phyloP scores from a whole-genome alignment of 2,888 invertebrate species.

The Apamea sordens region DNA sequence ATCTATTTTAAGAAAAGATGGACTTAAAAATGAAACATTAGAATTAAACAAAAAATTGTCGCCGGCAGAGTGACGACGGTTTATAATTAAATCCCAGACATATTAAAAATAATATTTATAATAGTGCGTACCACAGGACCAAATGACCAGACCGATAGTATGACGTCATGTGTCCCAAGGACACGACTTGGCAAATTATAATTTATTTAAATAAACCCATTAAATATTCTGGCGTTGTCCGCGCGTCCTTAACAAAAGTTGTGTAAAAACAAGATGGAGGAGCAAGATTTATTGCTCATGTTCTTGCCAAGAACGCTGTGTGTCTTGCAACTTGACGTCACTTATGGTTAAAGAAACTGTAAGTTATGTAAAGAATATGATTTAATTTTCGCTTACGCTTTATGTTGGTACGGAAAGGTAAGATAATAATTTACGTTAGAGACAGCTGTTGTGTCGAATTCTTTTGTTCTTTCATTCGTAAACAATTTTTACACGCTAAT shows the following conservation, averaged over 20 bases:
- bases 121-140: conserved; percentile 7
- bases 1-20: background rate
- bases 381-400: conserved; percentile 44
- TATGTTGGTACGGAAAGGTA: conserved; percentile 6
- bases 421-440: background rate
- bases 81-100: background rate
- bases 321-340: conserved; percentile 57
- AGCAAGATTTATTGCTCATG: conserved; percentile 61
- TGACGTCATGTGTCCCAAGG: conserved; percentile 32
- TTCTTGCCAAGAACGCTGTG: conserved; percentile 60
- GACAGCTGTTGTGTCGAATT: background rate
- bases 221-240: conserved; percentile 66
- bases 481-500: background rate
- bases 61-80: background rate
- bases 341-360: conserved; percentile 57
- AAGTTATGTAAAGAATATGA: conserved; percentile 50
- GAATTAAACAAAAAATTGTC: background rate
- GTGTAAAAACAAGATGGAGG: conserved; percentile 66
- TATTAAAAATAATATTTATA: background rate
- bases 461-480: background rate
- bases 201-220: conserved; percentile 65
- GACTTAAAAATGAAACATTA: background rate
- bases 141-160: background rate
- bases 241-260: conserved; percentile 64
- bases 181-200: conserved; percentile 55